phyloP scores from a whole-genome alignment of 53 echinoderm and acorn worm genomes.

The Paelopatides confundens region DNA sequence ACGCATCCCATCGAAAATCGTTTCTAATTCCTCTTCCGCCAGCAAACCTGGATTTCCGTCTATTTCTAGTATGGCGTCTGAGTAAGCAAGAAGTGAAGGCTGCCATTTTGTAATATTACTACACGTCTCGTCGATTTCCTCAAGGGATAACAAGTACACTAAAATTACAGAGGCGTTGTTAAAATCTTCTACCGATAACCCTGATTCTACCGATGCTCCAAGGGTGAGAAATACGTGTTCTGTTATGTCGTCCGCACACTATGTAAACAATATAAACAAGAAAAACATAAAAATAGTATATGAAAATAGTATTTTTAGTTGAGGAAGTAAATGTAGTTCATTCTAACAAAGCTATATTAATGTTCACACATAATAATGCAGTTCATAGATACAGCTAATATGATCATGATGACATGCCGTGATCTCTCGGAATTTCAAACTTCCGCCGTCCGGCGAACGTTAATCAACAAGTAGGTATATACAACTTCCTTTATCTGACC shows the following conservation, averaged over 20 bases:
- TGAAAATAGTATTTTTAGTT: not conserved
- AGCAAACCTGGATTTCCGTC: not conserved
- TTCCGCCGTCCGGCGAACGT: too few species aligned
- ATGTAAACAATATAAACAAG: not conserved
- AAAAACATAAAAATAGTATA: not conserved
- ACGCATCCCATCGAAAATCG: conserved; percentile 50
- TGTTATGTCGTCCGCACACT: conserved; percentile 47
- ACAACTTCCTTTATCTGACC: too few species aligned
- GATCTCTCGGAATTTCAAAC: too few species aligned
- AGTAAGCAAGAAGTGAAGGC: not conserved
- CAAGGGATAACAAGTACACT: conserved; percentile 57
- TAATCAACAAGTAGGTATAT: too few species aligned
- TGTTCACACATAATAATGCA: too few species aligned
- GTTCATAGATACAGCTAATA: too few species aligned
- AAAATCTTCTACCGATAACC: conserved; percentile 67
- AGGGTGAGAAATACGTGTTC: conserved; percentile 56
- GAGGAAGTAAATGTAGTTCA: too few species aligned
- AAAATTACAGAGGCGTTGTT: conserved; percentile 62
- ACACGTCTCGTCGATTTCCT: conserved; percentile 50
- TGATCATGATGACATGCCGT: too few species aligned
- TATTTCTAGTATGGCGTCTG: not conserved
- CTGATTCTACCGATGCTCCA: not conserved
- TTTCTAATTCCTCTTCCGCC: conserved; percentile 73
- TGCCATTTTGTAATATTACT: not conserved
- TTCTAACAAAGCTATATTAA: too few species aligned